Percentiles rank a stretch among this genome's conserved stretches.
These are phyloP conservation scores for Melanotaenia parkinsoni DNA, from an alignment of 2,797 vertebrate genomes.

Conservation along the genomic window DNA sequence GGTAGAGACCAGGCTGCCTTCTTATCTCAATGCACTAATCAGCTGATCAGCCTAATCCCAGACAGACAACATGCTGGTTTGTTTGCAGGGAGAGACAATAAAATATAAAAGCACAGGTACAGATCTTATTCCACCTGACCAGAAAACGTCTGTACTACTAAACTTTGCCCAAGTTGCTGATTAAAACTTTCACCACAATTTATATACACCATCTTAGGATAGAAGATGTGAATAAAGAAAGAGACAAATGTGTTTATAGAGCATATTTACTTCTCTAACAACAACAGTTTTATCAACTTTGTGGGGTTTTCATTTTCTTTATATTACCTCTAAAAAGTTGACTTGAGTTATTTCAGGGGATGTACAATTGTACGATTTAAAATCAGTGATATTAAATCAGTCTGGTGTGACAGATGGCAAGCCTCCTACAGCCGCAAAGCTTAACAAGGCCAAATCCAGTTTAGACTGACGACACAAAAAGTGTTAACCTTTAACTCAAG, in stretches of 20 bases:
- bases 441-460: slow-evolving; percentile 29
- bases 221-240: neutral
- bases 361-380: slow-evolving; percentile 15
- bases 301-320: neutral
- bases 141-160: neutral
- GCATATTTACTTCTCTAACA: neutral
- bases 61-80: slow-evolving; percentile 35
- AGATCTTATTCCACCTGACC: neutral
- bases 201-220: neutral
- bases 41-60: slow-evolving; percentile 65
- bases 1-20: slow-evolving; percentile 21
- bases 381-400: slow-evolving; percentile 48
- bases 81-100: slow-evolving; percentile 21
- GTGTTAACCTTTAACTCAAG: slow-evolving; percentile 45
- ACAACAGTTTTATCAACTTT: neutral
- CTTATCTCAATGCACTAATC: slow-evolving; percentile 63
- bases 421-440: slow-evolving; percentile 29
- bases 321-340: neutral
- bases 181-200: neutral
- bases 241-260: neutral
- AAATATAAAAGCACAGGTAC: neutral
- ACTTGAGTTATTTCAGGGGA: slow-evolving; percentile 1
- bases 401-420: slow-evolving; percentile 66
- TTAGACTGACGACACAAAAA: slow-evolving; percentile 32
- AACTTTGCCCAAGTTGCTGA: neutral